Conservation (phyloP, 2,888 invertebrate genomes). For the Sphinx pinastri region DNA sequence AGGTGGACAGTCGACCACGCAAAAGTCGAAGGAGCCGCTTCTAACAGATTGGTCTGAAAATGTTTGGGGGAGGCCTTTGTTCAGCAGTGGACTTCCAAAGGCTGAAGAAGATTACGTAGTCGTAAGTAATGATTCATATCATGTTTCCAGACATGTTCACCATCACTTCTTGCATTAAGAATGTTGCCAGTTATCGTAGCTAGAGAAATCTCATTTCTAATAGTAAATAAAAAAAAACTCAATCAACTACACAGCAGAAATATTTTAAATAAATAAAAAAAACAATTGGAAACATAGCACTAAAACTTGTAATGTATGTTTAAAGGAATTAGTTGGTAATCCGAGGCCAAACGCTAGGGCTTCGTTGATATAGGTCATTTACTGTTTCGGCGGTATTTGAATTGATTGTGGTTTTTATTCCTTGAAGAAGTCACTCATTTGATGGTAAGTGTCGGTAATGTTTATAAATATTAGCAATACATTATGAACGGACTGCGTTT, state of each 20-base stretch:
- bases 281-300: not conserved
- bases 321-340: conserved; percentile 53
- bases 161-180: too few species aligned
- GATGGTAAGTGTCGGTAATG: too few species aligned
- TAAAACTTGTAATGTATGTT: conserved; percentile 10
- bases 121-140: too few species aligned
- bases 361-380: conserved; percentile 50
- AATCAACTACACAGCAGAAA: not conserved
- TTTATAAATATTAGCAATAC: too few species aligned
- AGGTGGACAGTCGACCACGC: too few species aligned
- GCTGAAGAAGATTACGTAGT: too few species aligned
- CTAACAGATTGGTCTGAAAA: too few species aligned
- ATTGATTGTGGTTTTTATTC: conserved; percentile 2
- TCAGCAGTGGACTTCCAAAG: too few species aligned
- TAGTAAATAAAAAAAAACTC: not conserved
- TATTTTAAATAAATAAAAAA: not conserved
- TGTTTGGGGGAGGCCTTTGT: too few species aligned
- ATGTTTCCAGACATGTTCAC: too few species aligned
- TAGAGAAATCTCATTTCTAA: not conserved
- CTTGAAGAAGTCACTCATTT: not conserved
- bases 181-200: not conserved
- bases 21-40: too few species aligned
- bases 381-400: conserved; percentile 30
- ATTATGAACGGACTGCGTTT: too few species aligned
- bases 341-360: conserved; percentile 49